phyloP scores from a whole-genome alignment of 2,888 invertebrate species.

The Melinopterus prodromus region DNA sequence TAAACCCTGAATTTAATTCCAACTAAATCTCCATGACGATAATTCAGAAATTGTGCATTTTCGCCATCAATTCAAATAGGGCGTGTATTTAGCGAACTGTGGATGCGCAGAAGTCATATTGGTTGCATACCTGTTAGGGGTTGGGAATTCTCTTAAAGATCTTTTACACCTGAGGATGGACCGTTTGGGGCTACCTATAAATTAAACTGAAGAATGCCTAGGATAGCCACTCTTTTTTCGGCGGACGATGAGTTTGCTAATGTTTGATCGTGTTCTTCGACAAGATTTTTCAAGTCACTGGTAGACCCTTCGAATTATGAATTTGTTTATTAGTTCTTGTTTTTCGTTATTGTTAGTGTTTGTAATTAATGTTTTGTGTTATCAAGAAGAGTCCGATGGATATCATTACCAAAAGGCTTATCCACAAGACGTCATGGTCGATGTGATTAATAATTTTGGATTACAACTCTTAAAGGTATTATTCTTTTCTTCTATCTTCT shows the following conservation, averaged over 20 bases:
- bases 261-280: slow-evolving; percentile 6
- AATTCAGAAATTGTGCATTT: background rate
- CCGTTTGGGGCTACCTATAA: slow-evolving; percentile 23
- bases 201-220: slow-evolving; percentile 26
- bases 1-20: background rate
- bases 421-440: slow-evolving; percentile 80
- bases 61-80: background rate
- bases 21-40: background rate
- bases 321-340: slow-evolving; percentile 24
- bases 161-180: slow-evolving; percentile 6
- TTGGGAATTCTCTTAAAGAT: background rate
- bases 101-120: slow-evolving; percentile 7
- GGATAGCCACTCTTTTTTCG: slow-evolving; percentile 31
- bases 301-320: slow-evolving; percentile 27
- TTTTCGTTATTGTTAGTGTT: slow-evolving; percentile 20
- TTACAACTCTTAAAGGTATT: slow-evolving; percentile 69
- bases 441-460: slow-evolving; percentile 79
- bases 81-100: background rate
- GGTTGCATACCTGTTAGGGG: slow-evolving; percentile 12
- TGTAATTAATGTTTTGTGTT: slow-evolving; percentile 32
- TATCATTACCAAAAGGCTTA: slow-evolving; percentile 52
- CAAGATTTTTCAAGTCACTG: slow-evolving; percentile 8
- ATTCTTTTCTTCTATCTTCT: background rate
- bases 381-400: slow-evolving; percentile 31
- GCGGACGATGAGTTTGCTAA: slow-evolving; percentile 28